Base-by-base conservation (phyloP, 2,113 vertebrate species). In the Eulemur rufifrons region DNA sequence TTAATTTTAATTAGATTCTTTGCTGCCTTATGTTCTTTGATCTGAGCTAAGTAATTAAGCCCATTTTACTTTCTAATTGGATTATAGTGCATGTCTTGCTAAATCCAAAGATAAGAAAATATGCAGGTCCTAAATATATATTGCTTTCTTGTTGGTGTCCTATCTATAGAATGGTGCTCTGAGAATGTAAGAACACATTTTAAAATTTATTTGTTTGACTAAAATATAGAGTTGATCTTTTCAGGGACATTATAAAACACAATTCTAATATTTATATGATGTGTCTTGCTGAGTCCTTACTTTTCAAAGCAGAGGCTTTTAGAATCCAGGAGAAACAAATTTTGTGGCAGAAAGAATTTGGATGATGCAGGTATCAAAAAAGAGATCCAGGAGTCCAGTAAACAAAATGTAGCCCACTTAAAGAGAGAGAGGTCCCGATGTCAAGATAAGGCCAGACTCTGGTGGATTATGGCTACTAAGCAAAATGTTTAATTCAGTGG, bases 1-100 rank as follows among this genome's bases (percentile, higher is more conserved):
- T 61, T 97, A 98, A 93, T 98, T 98, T 98, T 98, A 98, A 98
- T 96, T 98, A 87, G 94, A 90, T 98, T 97, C n/a, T 96, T 82
- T 97, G 64, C 92, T 47, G 42, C 73, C 95, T 95, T 95, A 96
- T 97, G 42, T 97, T 98, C 92, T 98, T 97, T 98, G 95, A 96
- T 96, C 91, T 97, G 93, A 96, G 78, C 84, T 97, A 61, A 96
- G 81, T 66, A 97, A 98, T 96, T 98, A 98, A 98, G 95, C 34
- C 8, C 15, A 86, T 96, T 98, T 95, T 97, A 95, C 94, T 96
- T 98, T 98, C 95, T 98, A 98, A 98, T 97, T 98, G 73, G 96
- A 98, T 98, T 98, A 81, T 52, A 90, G 68, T 82, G 18, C 85
- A 81, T 91, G 20, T 86, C 94, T 97, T 80, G 25, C 76, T 98